Evolutionary conservation across 2,888 invertebrate genomes (phyloP), one percentile per base, ranked within the genome.

Genomic region (Bibio marci): DNA sequence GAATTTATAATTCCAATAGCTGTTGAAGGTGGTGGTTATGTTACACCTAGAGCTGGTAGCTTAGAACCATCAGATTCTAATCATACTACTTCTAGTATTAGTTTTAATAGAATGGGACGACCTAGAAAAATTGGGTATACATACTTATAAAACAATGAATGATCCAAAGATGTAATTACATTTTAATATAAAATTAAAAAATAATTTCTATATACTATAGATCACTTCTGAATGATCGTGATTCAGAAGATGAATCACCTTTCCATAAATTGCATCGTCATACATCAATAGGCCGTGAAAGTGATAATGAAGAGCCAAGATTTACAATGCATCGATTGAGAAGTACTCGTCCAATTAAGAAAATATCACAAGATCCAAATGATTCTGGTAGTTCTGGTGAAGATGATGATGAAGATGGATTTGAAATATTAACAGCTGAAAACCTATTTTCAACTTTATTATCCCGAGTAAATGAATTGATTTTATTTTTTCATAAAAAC

Each of bases 1-100:
- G 88, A 90, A 63, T 87, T 85, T 55, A 87, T 90, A 52, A 88
- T 90, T 59, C 88, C 88, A n/a, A 88, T 90, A 52, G 85, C 86
- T 14, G 80, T 88, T 40, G 88, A 90, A 59, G 88, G 87, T 48
- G 86, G 85, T 44, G 87, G 86, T 44, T 83, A 79, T 57, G 80
- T 62, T 39, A 62, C 62, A 25, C 62, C 62, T 31, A 51, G 76
- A 42, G 71, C 72, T 43, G 76, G 80, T 46, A 81, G 82, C 56
- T 65, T 82, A 42, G 83, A 85, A 56, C 81, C 81, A 13, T 69
- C 67, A 4, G 81, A 81, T 42, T 66, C 73, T 27, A 69, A 65
- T 44, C 65, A 65, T 34, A 67, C 69, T 17, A 67, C 67, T 31
- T 69, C 69, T 33, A 70, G 65, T 54, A 63, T 58, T 52, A 60